Conservation (phyloP, 2,113 vertebrate species). For the Harpagus bidentatus region DNA sequence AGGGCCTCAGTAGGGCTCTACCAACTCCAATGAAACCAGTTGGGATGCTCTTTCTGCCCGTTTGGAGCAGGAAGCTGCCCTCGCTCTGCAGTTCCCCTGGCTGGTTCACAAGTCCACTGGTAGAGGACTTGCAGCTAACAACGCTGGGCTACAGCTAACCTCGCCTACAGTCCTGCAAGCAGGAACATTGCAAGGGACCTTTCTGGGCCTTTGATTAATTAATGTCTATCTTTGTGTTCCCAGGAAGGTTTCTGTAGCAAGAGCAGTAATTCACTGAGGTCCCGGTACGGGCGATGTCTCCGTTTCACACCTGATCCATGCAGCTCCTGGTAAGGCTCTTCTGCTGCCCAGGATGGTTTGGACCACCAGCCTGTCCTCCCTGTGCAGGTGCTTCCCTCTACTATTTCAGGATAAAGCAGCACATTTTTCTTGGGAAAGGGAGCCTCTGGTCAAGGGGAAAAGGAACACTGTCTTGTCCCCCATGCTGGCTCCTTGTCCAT, state of each 20-base stretch:
- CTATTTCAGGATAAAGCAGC: not conserved
- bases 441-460: not conserved
- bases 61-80: too few species aligned
- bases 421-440: not conserved
- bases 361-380: not conserved
- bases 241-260: not conserved
- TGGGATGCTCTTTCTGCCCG: not conserved
- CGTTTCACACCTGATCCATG: not conserved
- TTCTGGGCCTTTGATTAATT: not conserved
- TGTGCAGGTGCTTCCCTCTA: not conserved
- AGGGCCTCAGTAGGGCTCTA: not conserved
- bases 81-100: too few species aligned
- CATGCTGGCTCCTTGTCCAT: not conserved
- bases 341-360: not conserved
- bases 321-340: not conserved
- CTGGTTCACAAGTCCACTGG: not conserved
- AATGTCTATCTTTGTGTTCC: not conserved
- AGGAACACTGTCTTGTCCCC: not conserved
- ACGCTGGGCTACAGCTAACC: not conserved
- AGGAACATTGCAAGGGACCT: not conserved
- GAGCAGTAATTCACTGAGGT: not conserved
- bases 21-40: not conserved
- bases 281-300: accelerated
- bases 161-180: not conserved
- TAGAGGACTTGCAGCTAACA: not conserved